Base-by-base conservation (phyloP, 2,113 vertebrate genomes). In the Colistium nudipinnis region DNA sequence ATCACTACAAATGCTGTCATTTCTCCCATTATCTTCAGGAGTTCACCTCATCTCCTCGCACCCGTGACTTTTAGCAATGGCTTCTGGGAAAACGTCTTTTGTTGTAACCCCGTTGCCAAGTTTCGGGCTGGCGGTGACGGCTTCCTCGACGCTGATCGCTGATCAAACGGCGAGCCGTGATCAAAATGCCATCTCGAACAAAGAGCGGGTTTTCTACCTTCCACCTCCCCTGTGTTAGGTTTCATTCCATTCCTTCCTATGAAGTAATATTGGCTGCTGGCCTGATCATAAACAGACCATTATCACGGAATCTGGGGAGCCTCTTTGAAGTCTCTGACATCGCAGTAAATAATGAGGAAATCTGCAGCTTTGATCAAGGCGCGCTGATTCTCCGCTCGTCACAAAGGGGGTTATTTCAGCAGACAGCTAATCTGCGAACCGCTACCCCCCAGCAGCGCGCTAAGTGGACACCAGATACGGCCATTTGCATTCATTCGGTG, bases 271-370 rank as follows among this genome's bases (percentile, higher is more conserved):
- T 51, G 43, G 56, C 71, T 62, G 49, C 68, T 27, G 51, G 54
- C 56, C 28, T 49, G 64, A 49, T 68, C 74, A 68, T 81, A 64
- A 74, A 71, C 36, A 62, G 57, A 60, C 53, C 49, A 62, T 74
- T 60, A 64, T 76, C 47, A 39, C 5, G 0, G 57, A 55, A 80
- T 66, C 61, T 36, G 33, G 44, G 57, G 56, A 78, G 77, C 27
- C 57, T 44, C 47, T 70, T 67, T 74, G 53, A 81, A 79, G 63
- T 65, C 19, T 22, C 59, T 61, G 74, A 76, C 64, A 51, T 59
- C 60, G 62, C 49, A 11, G 27, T 65, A 45, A 72, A 62, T 82
- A 78, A 81, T 68, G 80, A 68, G 68, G 49, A 81, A 65, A 79
- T 72, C 28, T 77, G 65, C 66, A 38, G 60, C 35, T 57, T 47